Conservation (phyloP, 2,113 vertebrate genomes). For the Corythornis vintsioides region DNA sequence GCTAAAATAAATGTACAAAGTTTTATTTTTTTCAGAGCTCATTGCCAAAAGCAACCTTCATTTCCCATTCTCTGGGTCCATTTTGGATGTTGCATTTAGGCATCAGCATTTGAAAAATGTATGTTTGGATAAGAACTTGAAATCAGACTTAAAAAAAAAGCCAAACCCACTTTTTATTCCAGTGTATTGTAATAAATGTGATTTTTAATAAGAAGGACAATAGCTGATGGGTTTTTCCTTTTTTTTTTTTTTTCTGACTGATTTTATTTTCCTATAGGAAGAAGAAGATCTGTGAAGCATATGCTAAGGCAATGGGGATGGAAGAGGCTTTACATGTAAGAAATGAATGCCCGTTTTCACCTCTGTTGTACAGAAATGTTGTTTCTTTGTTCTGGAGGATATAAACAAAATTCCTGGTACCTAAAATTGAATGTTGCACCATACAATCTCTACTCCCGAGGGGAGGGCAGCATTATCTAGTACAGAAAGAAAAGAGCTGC, state of each 20-base stretch:
- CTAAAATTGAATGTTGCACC: neutral
- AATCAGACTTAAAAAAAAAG: neutral
- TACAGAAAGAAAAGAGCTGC: neutral
- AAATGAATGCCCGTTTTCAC: neutral
- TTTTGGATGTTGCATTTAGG: neutral
- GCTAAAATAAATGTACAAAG: conserved; percentile 15
- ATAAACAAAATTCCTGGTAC: neutral
- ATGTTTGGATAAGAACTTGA: neutral
- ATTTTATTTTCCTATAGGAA: conserved; percentile 75
- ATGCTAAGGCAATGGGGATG: conserved; percentile 85
- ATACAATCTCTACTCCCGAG: neutral
- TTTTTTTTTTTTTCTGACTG: neutral
- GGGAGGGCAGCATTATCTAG: neutral
- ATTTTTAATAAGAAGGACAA: neutral
- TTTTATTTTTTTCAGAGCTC: conserved; percentile 3
- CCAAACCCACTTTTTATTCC: neutral
- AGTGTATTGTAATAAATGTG: neutral
- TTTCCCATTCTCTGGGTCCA: neutral
- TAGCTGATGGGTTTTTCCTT: neutral
- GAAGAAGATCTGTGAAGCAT: conserved; percentile 92
- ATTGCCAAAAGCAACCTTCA: conserved; percentile 27
- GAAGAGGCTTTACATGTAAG: conserved; percentile 93
- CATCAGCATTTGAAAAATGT: conserved; percentile 8
- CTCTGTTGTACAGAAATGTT: neutral
- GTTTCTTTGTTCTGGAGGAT: neutral